Conservation (phyloP, 2,888 invertebrate species). For the Aspidiotus rigidus region DNA sequence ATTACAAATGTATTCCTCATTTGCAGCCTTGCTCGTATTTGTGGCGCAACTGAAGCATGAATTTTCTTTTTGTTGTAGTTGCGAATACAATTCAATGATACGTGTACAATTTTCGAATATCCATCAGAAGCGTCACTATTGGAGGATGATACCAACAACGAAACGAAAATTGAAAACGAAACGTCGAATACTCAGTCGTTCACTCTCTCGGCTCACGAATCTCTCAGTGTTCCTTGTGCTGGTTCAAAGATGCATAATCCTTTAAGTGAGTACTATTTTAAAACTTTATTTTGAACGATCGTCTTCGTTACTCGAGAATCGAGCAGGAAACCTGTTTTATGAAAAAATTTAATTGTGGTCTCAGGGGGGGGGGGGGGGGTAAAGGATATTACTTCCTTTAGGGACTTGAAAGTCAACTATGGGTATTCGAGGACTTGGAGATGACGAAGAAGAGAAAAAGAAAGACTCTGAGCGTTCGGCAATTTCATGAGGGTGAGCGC, state of each 20-base stretch:
- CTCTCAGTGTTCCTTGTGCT: constrained; percentile 20
- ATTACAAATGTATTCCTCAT: no score
- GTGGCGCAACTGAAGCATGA: not conserved
- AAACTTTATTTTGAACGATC: not conserved
- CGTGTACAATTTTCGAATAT: constrained; percentile 83
- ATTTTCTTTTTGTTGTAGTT: constrained; percentile 52
- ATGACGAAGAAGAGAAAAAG: no score
- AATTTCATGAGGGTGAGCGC: no score
- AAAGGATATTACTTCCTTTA: no score
- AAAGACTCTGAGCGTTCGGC: no score
- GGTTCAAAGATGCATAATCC: not conserved
- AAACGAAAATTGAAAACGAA: constrained; percentile 39
- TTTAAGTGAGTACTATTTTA: constrained; percentile 18
- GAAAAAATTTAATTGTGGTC: no score
- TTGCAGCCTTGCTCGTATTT: no score
- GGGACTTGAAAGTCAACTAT: no score
- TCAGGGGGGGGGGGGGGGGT: no score
- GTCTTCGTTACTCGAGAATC: no score
- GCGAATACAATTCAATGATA: constrained; percentile 82
- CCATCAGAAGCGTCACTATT: constrained; percentile 78
- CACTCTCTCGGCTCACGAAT: not conserved
- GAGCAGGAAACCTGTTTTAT: no score
- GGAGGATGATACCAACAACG: constrained; percentile 47
- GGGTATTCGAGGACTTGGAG: no score
- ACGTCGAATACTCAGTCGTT: constrained; percentile 4